Evolutionary conservation across 1,140 invertebrate species (phyloP), one percentile per base, ranked within the genome.

Genomic region (Brachionus angularis): DNA sequence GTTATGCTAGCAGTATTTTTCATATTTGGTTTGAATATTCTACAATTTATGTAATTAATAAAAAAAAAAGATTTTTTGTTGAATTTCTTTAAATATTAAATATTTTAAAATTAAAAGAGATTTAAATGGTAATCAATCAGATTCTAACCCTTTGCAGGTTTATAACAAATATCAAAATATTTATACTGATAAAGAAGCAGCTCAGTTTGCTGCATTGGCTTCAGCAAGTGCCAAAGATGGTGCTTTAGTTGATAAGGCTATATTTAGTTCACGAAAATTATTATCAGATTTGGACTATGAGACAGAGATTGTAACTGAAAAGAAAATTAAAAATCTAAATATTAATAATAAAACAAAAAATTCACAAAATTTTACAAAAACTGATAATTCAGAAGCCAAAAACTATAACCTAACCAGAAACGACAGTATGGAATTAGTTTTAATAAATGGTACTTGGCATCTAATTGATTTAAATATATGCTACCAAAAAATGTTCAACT

Each of bases 391-490:
- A n/a, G n/a, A n/a, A n/a, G n/a, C n/a, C n/a, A n/a, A 58, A 58
- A 25, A 36, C 3, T 5, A 3, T 3, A 42, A 42, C 14, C 16
- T 14, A 14, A 42, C 39, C 10, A 36, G 25, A 14, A 23, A n/a
- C 25, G 53, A 58, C 1, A 67, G 36, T 67, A 47, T 67, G 42
- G 62, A 67, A 50, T 18, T 67, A 33, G 62, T 67, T 34, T 21
- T 47, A 21, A 67, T 67, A 8, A 67, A 67, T 67, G 62, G 62
- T 10, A 67, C 62, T 18, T 67, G 62, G 62, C 62, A 67, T 47
- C 36, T 67, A n/a, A 46, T 67, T 50, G 62, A 67, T 46, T 50
- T 67, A 23, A 67, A 67, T 36, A 50, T 50, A 21, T 67, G 62
- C 10, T 67, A 67, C 29, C 62, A 67, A 50, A 46, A 47, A 18